Evolutionary conservation across 2,888 invertebrate genomes (phyloP), one percentile per base, ranked within the genome.

Genomic region (Platycheirus rosarum): DNA sequence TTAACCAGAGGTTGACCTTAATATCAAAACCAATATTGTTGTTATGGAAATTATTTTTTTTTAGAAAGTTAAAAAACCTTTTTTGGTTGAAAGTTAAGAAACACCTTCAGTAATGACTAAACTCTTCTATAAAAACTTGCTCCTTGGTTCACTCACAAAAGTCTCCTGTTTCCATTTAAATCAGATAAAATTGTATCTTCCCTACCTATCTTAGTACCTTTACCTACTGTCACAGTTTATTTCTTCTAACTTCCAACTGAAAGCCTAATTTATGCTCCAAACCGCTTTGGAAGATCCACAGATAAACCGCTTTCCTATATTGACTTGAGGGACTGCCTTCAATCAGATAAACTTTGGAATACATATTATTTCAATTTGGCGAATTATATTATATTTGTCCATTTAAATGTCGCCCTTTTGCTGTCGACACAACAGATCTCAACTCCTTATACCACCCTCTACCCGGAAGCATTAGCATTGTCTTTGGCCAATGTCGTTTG

Each of bases 341-440:
- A 66, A 68, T 73, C 78, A 73, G 78, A 68, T 73, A 16, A 4
- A 23, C 11, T n/a, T 44, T 2, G 11, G 14, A 40, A 3, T 18
- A 55, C 49, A 60, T 26, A 53, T 46, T 40, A 66, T 53, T 51
- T 13, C 5, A 6, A 2, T 37, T 55, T 14, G 0, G n/a, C n/a
- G 14, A 60, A 9, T 14, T 26, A 13, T 11, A n/a, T 51, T 16
- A 37, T 48, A 65, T 65, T n/a, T 29, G 14, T n/a, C 49, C 62
- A 42, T 26, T 60, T 76, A 71, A 80, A 71, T 82, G 76, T 69
- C 62, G 35, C 82, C 76, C 82, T 82, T 82, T 77, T 51, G 49
- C 63, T 77, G 62, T 80, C 76, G 76, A 42, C 71, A 46, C n/a
- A n/a, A n/a, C n/a, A n/a, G 29, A 2, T 23, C 49, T 62, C 53